Evolutionary conservation across 2,113 vertebrate species (phyloP), one percentile per base, ranked within the genome.

Genomic region (Lipotes vexillifer): DNA sequence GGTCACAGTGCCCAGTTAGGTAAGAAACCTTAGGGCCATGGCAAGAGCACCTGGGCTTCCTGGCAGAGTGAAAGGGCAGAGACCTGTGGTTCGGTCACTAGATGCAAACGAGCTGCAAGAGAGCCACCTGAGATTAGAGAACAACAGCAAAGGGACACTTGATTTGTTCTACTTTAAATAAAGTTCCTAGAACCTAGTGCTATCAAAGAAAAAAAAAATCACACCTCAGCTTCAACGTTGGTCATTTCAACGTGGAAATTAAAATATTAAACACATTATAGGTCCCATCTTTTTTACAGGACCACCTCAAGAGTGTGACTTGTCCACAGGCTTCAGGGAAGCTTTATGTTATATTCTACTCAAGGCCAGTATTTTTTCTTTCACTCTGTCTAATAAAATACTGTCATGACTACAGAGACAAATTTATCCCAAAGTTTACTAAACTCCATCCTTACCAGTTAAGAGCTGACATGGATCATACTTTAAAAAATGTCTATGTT

Each of bases 311-410:
- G n/a, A 55, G 31, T 83, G 31, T n/a, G 59, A 72, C 36, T 75
- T 44, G 59, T 31, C 61, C 69, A n/a, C 1, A 29, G 82, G 38
- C 71, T 52, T 52, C 59, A 88, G 72, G 23, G 71, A 88, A 75
- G 52, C 61, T 66, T 52, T 52, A 52, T 52, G 52, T 96, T 91
- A 75, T 83, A 95, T 97, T 94, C 72, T 92, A 88, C 17, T 92
- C 46, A 94, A 84, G 55, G 46, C 83, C 31, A 90, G 4, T 66
- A 81, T 61, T 90, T 52, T 87, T 66, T 33, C 63, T 85, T 80
- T 90, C 44, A 71, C 27, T 77, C 21, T n/a, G 17, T 18, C 27
- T 59, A 21, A 87, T n/a, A 83, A 90, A n/a, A 97, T 55, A 94
- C 36, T 36, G 38, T 18, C 68, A 46, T 66, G 31, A 81, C 74